These are phyloP conservation scores for Cosmopolites sordidus DNA, from an alignment of 2,888 invertebrate genomes.

Conservation along the genomic window DNA sequence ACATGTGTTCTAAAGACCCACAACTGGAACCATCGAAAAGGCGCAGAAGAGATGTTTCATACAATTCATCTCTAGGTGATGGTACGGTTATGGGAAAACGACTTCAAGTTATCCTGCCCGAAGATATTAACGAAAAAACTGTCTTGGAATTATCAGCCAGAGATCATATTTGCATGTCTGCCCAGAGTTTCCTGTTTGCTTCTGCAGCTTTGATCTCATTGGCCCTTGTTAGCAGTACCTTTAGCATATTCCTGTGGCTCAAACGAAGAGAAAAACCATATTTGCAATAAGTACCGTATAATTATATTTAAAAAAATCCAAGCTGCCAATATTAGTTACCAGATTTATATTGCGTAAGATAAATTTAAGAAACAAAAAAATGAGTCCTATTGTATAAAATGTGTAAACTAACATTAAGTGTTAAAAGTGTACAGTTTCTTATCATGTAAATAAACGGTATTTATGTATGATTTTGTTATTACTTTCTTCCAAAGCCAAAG, in stretches of 20 bases:
- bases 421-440: not conserved
- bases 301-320: not conserved
- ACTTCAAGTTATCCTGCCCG: slow-evolving; percentile 64
- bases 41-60: slow-evolving; percentile 49
- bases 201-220: slow-evolving; percentile 58
- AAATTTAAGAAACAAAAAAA: not conserved
- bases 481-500: too few relatives aligned
- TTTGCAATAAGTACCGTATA: slow-evolving; percentile 7
- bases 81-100: slow-evolving; percentile 62
- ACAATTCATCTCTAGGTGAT: slow-evolving; percentile 54
- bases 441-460: not conserved
- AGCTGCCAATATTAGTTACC: slow-evolving; percentile 5
- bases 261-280: slow-evolving; percentile 20
- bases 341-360: not conserved
- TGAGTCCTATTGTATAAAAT: slow-evolving; percentile 2
- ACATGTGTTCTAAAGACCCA: slow-evolving; percentile 65
- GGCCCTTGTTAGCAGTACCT: slow-evolving; percentile 55
- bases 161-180: slow-evolving; percentile 60
- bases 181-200: slow-evolving; percentile 60
- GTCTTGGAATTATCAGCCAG: slow-evolving; percentile 37
- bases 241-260: slow-evolving; percentile 53
- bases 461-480: not conserved
- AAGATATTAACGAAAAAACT: slow-evolving; percentile 54
- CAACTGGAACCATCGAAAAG: slow-evolving; percentile 53
- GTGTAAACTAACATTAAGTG: not conserved